These are phyloP conservation scores for Galerucella nymphaeae DNA, from an alignment of 2,888 invertebrate species.

Conservation along the genomic window DNA sequence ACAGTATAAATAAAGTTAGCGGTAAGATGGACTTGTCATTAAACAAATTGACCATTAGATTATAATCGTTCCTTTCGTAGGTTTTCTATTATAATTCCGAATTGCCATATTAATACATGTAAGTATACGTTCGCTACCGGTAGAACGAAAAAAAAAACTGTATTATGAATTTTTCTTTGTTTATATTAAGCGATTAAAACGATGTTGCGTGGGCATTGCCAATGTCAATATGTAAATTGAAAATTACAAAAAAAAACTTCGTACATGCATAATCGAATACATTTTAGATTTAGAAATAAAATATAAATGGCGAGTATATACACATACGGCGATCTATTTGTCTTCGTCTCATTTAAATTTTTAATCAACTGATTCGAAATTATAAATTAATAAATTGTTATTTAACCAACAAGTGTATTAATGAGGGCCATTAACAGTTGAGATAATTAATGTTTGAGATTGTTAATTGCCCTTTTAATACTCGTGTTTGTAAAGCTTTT, in stretches of 20 bases:
- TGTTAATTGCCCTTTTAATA: no score
- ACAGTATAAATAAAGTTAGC: conserved; percentile 9
- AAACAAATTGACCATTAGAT: conserved; percentile 30
- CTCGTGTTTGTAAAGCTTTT: no score
- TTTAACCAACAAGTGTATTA: no score
- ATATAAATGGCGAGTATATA: neutral
- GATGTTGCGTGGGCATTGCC: conserved; percentile 29
- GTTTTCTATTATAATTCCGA: conserved; percentile 40
- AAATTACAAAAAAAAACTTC: conserved; percentile 23
- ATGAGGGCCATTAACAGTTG: no score
- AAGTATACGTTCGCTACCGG: conserved; percentile 29
- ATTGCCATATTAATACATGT: conserved; percentile 34
- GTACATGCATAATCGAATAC: conserved; percentile 18
- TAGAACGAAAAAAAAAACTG: conserved; percentile 28
- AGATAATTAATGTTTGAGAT: no score
- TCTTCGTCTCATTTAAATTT: conserved; percentile 17
- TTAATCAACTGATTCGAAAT: neutral
- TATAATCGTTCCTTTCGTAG: conserved; percentile 40
- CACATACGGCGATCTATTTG: neutral
- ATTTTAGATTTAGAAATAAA: conserved; percentile 21
- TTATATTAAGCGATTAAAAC: conserved; percentile 27
- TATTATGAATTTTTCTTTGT: conserved; percentile 39
- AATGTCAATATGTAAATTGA: conserved; percentile 38
- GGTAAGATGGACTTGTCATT: conserved; percentile 27
- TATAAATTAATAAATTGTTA: neutral